phyloP scores from a whole-genome alignment of 2,113 vertebrate species.

The Phoenicopterus ruber region DNA sequence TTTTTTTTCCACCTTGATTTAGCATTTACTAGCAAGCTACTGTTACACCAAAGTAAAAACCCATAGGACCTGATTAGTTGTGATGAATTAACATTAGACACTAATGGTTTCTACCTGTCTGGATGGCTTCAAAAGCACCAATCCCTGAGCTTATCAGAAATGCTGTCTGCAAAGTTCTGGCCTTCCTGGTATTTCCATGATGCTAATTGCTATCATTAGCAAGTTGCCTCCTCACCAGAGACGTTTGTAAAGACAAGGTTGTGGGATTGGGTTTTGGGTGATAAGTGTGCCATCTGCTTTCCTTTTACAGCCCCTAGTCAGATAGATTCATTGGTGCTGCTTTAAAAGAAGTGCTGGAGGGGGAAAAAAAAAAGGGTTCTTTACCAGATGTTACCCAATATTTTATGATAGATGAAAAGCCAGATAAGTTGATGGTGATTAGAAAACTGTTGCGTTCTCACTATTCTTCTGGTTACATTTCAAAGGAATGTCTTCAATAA shows the following conservation, averaged over 20 bases:
- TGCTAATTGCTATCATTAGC: conserved; percentile 39
- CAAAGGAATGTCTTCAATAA: neutral
- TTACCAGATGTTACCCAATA: neutral
- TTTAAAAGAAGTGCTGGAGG: neutral
- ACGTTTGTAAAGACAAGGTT: conserved; percentile 7
- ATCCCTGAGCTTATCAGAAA: neutral
- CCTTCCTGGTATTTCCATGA: conserved; percentile 12
- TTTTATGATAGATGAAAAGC: neutral
- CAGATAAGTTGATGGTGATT: neutral
- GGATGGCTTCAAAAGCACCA: neutral
- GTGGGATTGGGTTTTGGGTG: neutral
- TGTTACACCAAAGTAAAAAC: neutral
- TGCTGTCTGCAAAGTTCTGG: neutral
- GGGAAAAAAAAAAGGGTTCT: neutral
- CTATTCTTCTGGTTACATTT: neutral
- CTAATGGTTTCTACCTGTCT: neutral
- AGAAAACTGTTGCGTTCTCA: neutral
- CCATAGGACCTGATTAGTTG: neutral
- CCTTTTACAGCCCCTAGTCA: neutral
- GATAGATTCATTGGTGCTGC: neutral
- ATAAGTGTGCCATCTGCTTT: conserved; percentile 59
- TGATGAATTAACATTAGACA: conserved; percentile 21
- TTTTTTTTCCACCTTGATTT: neutral
- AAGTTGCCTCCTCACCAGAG: conserved; percentile 19
- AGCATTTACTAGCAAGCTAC: neutral